These are phyloP conservation scores for Allochrocebus solatus DNA, from an alignment of 2,797 vertebrate genomes.

Conservation along the genomic window DNA sequence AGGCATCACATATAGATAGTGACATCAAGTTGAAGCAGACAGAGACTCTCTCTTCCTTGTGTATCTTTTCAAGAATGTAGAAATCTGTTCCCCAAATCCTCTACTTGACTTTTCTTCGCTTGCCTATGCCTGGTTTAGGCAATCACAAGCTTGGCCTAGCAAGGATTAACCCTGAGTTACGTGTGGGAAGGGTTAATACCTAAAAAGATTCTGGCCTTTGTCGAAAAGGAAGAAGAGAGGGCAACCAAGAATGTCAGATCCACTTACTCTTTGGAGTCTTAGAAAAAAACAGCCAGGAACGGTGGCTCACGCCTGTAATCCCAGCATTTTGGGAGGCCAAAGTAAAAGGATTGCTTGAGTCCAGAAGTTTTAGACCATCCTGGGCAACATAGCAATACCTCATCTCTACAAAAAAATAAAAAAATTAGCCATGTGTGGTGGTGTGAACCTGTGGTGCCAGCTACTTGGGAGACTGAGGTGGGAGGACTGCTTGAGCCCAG, in stretches of 20 bases:
- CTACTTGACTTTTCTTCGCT: not conserved
- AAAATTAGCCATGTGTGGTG: not conserved
- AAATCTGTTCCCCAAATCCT: not conserved
- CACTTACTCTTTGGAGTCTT: not conserved
- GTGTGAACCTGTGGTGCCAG: not conserved
- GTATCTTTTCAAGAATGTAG: not conserved
- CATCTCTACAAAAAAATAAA: not conserved
- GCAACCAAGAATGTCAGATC: not conserved
- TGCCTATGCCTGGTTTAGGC: not conserved
- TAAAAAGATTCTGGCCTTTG: conserved; percentile 7
- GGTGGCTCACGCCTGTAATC: not conserved
- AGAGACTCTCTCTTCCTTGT: not conserved
- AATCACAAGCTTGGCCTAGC: not conserved
- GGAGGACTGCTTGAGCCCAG: not conserved
- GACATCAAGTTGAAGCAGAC: not conserved
- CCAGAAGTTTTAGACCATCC: not conserved
- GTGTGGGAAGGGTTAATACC: not conserved
- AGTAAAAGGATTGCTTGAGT: not conserved
- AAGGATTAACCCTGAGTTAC: not conserved
- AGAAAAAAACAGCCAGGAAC: not conserved
- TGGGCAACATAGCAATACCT: not conserved
- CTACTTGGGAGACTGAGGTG: not conserved
- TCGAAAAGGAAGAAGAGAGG: not conserved
- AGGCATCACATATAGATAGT: not conserved
- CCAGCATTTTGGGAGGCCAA: not conserved